Evolutionary conservation across 2,113 vertebrate genomes (phyloP).

Genomic region (Ophthalmolycus amberensis): DNA sequence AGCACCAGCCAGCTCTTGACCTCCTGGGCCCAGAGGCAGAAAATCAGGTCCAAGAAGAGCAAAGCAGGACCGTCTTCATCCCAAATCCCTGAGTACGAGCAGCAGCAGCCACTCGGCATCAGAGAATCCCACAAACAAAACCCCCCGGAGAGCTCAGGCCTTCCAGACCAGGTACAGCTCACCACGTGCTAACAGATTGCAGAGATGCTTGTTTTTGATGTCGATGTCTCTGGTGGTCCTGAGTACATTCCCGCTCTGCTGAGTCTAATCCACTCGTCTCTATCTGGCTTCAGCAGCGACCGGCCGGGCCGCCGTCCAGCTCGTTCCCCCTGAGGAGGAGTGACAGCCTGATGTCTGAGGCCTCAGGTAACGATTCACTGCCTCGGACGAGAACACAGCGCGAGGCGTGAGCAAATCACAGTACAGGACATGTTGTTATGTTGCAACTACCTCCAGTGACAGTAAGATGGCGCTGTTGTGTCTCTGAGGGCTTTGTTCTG

Average conservation of each 20-base stretch:
- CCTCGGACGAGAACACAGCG: conserved; percentile 19
- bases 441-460: conserved; percentile 4
- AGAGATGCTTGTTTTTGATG: not conserved
- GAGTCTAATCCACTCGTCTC: conserved; percentile 39
- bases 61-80: conserved; percentile 43
- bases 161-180: conserved; percentile 66
- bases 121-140: conserved; percentile 36
- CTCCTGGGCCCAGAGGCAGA: conserved; percentile 94
- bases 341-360: conserved; percentile 87
- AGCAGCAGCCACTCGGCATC: conserved; percentile 28
- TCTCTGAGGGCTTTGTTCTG: not conserved
- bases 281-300: conserved; percentile 80
- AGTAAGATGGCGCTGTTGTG: conserved; percentile 10
- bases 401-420: not conserved
- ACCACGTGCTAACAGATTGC: not conserved
- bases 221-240: conserved; percentile 14
- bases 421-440: not conserved
- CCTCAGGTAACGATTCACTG: conserved; percentile 88
- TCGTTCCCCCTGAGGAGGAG: conserved; percentile 87
- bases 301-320: conserved; percentile 69
- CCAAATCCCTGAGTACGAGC: conserved; percentile 43
- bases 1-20: conserved; percentile 86
- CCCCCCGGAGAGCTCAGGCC: conserved; percentile 45
- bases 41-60: conserved; percentile 85
- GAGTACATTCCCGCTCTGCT: conserved; percentile 7